Percentiles rank a stretch among this genome's conserved stretches.
These are phyloP conservation scores for Plodia interpunctella DNA, from an alignment of 1,140 invertebrate species.

Conservation along the genomic window DNA sequence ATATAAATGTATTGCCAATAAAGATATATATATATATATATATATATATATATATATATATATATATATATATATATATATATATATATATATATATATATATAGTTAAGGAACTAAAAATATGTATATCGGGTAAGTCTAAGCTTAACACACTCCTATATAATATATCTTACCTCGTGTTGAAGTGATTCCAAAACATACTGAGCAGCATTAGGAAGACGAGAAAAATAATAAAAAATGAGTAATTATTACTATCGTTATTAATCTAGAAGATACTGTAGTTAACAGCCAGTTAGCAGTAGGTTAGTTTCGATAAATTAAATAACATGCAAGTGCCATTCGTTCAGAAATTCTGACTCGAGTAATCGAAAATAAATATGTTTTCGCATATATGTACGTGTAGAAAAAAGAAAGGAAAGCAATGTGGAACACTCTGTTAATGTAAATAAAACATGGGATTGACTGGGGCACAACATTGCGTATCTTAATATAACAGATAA, in stretches of 20 bases:
- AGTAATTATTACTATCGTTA: constrained; percentile 54
- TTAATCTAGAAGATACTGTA: constrained; percentile 52
- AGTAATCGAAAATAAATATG: constrained; percentile 19
- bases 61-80: too few species aligned
- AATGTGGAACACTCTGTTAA: constrained; percentile 55
- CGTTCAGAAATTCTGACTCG: constrained; percentile 15
- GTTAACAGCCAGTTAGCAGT: constrained; percentile 28
- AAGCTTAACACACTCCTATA: constrained; percentile 48
- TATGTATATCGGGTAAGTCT: constrained; percentile 14
- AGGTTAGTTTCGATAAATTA: constrained; percentile 26
- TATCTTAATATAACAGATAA: constrained; percentile 74
- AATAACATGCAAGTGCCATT: constrained; percentile 58
- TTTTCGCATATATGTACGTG: constrained; percentile 20
- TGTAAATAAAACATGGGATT: constrained; percentile 75
- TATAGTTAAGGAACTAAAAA: constrained; percentile 22
- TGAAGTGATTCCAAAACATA: constrained; percentile 99
- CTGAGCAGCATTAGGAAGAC: constrained; percentile 84
- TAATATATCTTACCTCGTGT: constrained; percentile 91
- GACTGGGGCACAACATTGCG: constrained; percentile 89
- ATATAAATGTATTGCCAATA: constrained; percentile 41
- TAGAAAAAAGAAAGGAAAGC: constrained; percentile 54
- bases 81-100: constrained; percentile 39
- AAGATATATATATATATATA: constrained; percentile 42
- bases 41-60: too few species aligned
- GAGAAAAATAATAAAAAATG: constrained; percentile 71